Percentiles rank a stretch among this genome's conserved stretches.
phyloP scores from a whole-genome alignment of 2,113 vertebrate genomes.

The Cebus imitator region DNA sequence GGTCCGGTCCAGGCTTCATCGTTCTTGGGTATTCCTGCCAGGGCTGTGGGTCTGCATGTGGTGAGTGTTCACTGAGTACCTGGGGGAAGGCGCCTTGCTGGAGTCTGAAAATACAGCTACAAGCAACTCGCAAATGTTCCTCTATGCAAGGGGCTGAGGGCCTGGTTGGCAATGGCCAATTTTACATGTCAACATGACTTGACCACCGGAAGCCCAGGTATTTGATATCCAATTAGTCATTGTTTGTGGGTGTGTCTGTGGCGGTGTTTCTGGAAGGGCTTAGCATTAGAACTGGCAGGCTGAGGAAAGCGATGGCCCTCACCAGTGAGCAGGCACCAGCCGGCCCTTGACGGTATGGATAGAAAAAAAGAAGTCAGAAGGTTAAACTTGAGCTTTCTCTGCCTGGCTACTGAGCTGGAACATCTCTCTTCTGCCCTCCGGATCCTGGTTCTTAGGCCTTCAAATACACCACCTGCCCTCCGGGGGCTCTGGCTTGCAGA shows the following conservation, averaged over 20 bases:
- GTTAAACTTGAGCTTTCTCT: too few relatives aligned
- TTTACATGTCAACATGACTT: background rate
- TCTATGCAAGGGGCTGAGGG: background rate
- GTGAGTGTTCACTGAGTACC: background rate
- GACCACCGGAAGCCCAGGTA: background rate
- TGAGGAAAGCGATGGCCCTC: background rate
- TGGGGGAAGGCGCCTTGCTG: background rate
- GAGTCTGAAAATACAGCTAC: background rate
- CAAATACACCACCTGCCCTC: accelerated
- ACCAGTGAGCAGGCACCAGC: too few relatives aligned
- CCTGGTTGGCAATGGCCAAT: background rate
- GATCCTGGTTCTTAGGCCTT: background rate
- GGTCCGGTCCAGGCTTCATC: background rate
- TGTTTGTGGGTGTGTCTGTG: too few relatives aligned
- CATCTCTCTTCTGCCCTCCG: too few relatives aligned
- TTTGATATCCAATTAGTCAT: background rate
- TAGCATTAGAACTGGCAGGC: background rate
- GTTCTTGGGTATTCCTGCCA: accelerated
- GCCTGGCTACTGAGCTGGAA: background rate
- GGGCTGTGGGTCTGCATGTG: background rate
- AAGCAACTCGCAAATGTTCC: background rate
- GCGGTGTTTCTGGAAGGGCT: background rate
- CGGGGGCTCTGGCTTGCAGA: too few relatives aligned
- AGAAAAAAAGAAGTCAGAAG: too few relatives aligned
- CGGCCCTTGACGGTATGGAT: background rate